Evolutionary conservation across 2,888 invertebrate species (phyloP), one percentile per base, ranked within the genome.

Genomic region (Notodonta ziczac): DNA sequence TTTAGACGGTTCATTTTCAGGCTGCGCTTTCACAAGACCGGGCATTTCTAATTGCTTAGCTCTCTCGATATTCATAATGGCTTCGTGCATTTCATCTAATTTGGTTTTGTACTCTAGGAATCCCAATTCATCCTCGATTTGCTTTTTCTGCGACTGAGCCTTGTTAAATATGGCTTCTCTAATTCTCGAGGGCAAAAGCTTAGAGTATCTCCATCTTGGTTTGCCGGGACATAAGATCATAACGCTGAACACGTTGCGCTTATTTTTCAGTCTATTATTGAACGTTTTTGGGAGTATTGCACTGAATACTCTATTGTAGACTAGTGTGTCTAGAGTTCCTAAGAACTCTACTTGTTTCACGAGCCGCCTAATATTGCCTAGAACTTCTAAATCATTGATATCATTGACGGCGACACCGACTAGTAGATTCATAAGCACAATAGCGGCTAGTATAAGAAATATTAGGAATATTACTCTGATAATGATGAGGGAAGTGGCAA

Each of bases 381-480:
- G 85, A 0, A 94, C 80, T 84, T 95, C 94, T 62, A 95, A 84
- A 67, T 93, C 94, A 58, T 93, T 94, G 2, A 95, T 94, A 67
- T 95, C 95, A 63, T 94, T 95, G 1, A 95, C 95, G 13, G 95
- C 95, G 13, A 95, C 91, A 80, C 95, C 95, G 0, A 95, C 94
- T 74, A 95, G 85, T 53, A 95, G 81, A 74, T 95, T 95, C 94
- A 95, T 95, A 13, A 95, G 82, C 0, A 95, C 94, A 55, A 95
- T 94, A 7, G 94, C 93, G 48, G 94, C 94, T 63, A 95, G 73
- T 40, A 95, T 85, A 0, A 95, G 77, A 66, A 95, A 95, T 5
- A 93, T 69, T 0, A 94, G 79, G 70, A 95, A 94, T 40, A 95
- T 89, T 0, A 94, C 72, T 57, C 94, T 85, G 0, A 94, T 89